Conservation (phyloP, 2,888 invertebrate genomes). For the Lithosia quadra region DNA sequence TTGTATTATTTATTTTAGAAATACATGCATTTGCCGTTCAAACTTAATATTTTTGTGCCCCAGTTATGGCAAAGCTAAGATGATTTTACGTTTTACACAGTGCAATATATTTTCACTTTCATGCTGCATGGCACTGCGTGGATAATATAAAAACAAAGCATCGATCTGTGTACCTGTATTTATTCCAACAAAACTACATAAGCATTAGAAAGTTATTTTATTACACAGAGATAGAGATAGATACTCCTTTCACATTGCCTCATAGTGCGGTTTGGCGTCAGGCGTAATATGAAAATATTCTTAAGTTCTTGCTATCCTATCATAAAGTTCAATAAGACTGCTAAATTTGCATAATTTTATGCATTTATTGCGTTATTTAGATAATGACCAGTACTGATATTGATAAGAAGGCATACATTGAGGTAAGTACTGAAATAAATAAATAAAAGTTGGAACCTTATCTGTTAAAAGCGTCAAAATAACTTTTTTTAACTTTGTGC, state of each 20-base stretch:
- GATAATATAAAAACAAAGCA: background rate
- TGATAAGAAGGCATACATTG: constrained; percentile 16
- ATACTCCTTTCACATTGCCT: constrained; percentile 35
- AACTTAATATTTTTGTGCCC: background rate
- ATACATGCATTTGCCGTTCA: background rate
- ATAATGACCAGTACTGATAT: constrained; percentile 34
- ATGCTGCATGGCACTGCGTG: background rate
- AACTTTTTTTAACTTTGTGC: background rate
- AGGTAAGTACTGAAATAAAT: constrained; percentile 27
- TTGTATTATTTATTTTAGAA: background rate
- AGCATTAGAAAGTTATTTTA: constrained; percentile 40
- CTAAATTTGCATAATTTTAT: constrained; percentile 25
- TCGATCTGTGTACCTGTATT: background rate
- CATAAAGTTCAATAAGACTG: constrained; percentile 13
- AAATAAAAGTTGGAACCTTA: background rate
- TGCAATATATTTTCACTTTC: background rate
- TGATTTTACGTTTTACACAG: background rate
- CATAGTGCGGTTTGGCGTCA: constrained; percentile 19
- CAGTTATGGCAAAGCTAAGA: background rate
- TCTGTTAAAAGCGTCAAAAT: no score
- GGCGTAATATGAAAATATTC: constrained; percentile 27
- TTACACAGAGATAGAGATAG: background rate
- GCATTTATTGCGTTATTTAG: constrained; percentile 21
- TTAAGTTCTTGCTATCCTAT: constrained; percentile 21
- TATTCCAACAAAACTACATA: constrained; percentile 14